phyloP scores from a whole-genome alignment of 2,113 vertebrate genomes.

The Mastomys coucha region DNA sequence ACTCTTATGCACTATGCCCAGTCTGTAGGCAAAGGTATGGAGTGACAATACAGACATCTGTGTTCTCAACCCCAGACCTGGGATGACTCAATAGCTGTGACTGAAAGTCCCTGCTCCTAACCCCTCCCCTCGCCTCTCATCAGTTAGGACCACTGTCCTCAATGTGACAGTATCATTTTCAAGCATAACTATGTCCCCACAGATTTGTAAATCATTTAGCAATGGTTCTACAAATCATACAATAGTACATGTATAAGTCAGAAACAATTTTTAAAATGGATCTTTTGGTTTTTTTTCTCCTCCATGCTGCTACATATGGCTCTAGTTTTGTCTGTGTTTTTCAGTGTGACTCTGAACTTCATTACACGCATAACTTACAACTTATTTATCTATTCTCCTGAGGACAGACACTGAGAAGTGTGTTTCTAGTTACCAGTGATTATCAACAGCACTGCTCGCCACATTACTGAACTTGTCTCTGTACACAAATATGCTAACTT shows the following conservation, averaged over 20 bases:
- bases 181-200: not conserved
- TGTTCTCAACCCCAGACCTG: not conserved
- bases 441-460: not conserved
- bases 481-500: not conserved
- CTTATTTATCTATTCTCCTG: conserved; percentile 31
- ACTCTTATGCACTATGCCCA: too few species aligned
- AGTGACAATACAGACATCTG: not conserved
- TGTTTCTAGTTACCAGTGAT: conserved; percentile 1
- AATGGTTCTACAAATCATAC: not conserved
- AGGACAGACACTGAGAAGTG: not conserved
- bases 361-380: not conserved
- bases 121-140: not conserved
- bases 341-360: conserved; percentile 28
- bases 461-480: not conserved
- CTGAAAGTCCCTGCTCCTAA: not conserved
- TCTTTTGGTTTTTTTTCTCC: not conserved
- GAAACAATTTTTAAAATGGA: conserved; percentile 53
- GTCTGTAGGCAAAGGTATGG: not conserved
- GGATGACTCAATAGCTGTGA: not conserved
- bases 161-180: not conserved
- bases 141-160: not conserved
- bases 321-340: conserved; percentile 21
- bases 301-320: not conserved
- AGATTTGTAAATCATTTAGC: not conserved
- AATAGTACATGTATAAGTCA: conserved; percentile 15